These are phyloP conservation scores for Trypoxylon attenuatum DNA, from an alignment of 2,888 invertebrate genomes.

Conservation along the genomic window DNA sequence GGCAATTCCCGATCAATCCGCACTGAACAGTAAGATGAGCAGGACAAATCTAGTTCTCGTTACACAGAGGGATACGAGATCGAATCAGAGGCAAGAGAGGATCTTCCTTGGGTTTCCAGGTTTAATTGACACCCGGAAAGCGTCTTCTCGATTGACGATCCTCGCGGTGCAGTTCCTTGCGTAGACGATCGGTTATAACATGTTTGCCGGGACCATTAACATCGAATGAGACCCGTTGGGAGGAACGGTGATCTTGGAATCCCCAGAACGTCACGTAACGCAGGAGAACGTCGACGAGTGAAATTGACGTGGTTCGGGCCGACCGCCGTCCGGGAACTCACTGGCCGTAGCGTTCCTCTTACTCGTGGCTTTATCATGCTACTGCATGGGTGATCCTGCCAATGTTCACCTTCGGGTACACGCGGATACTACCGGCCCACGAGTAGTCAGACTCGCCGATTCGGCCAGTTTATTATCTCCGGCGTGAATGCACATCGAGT, in stretches of 20 bases:
- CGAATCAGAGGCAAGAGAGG: too few species aligned
- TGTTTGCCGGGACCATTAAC: neutral
- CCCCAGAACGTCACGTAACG: conserved; percentile 4
- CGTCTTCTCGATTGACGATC: neutral
- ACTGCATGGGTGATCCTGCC: neutral
- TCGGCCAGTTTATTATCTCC: too few species aligned
- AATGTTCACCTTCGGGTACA: neutral
- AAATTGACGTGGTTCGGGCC: conserved; percentile 37
- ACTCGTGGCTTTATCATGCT: conserved; percentile 56
- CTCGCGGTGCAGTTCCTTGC: neutral
- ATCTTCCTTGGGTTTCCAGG: too few species aligned
- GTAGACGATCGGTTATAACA: neutral
- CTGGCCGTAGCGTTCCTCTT: conserved; percentile 53
- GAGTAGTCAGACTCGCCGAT: neutral
- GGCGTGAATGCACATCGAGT: too few species aligned
- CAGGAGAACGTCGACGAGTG: conserved; percentile 15
- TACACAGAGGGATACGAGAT: too few species aligned
- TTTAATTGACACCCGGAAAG: too few species aligned
- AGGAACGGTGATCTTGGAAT: neutral
- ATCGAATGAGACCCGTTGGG: neutral
- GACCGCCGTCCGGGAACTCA: conserved; percentile 56
- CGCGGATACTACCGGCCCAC: neutral
- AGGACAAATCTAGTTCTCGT: too few species aligned
- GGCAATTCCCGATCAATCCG: too few species aligned
- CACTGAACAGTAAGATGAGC: too few species aligned